phyloP scores from a whole-genome alignment of 1,140 invertebrate genomes.

The Oncopodura yosiiana region DNA sequence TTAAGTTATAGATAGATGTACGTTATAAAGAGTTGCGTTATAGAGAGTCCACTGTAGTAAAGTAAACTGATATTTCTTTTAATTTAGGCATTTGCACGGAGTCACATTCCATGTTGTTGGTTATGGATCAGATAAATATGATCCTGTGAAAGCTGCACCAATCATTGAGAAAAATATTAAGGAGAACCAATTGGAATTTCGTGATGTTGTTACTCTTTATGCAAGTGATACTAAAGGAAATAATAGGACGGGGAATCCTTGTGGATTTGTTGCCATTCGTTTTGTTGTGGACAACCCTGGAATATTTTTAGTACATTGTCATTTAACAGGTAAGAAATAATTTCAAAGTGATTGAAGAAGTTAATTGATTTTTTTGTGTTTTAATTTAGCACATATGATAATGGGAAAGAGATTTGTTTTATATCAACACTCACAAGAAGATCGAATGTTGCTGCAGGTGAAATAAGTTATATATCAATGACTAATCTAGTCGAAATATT shows the following conservation, averaged over 20 bases:
- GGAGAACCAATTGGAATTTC: background rate
- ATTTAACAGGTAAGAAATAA: too few relatives aligned
- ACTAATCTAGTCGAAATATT: too few relatives aligned
- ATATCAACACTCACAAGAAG: too few relatives aligned
- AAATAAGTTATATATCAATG: too few relatives aligned
- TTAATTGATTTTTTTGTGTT: too few relatives aligned
- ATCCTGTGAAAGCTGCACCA: background rate
- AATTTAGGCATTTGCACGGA: too few relatives aligned
- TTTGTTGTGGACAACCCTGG: conserved; percentile 15
- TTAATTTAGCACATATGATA: conserved; percentile 16
- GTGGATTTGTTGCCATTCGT: conserved; percentile 13
- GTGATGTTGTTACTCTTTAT: conserved; percentile 17
- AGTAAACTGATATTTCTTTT: too few relatives aligned
- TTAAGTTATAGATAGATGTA: too few relatives aligned
- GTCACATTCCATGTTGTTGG: conserved; percentile 19
- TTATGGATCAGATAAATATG: conserved; percentile 11
- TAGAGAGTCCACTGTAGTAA: too few relatives aligned
- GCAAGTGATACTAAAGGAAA: conserved; percentile 1
- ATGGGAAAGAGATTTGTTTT: conserved; percentile 21
- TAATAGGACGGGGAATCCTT: conserved; percentile 7
- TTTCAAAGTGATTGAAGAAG: too few relatives aligned
- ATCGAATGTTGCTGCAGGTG: too few relatives aligned
- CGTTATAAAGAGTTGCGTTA: too few relatives aligned
- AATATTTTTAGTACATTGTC: conserved; percentile 17
- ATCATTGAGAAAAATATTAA: background rate